Evolutionary conservation across 2,888 invertebrate species (phyloP).

Genomic region (Tethea ocularis): DNA sequence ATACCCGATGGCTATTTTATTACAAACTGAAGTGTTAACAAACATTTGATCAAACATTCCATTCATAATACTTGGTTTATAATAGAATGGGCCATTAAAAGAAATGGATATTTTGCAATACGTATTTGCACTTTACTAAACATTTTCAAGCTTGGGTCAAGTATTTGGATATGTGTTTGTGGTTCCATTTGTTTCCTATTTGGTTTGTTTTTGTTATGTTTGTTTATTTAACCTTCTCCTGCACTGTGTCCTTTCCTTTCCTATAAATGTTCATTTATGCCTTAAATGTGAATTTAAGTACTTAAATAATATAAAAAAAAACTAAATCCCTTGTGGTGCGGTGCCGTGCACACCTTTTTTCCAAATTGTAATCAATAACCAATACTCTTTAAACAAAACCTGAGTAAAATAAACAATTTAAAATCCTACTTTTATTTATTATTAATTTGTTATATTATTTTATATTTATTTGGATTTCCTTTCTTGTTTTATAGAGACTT

Average conservation of each 20-base stretch:
- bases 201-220: conserved; percentile 36
- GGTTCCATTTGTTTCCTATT: conserved; percentile 37
- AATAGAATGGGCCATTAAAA: conserved; percentile 63
- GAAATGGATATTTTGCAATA: conserved; percentile 63
- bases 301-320: conserved; percentile 9
- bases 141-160: conserved; percentile 66
- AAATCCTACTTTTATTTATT: not conserved
- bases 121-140: conserved; percentile 71
- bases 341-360: conserved; percentile 44
- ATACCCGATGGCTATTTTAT: conserved; percentile 59
- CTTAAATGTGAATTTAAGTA: conserved; percentile 7
- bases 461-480: conserved; percentile 2
- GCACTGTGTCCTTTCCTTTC: conserved; percentile 35
- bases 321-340: conserved; percentile 48
- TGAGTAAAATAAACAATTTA: not conserved
- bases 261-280: conserved; percentile 10
- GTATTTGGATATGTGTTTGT: conserved; percentile 67
- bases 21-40: conserved; percentile 61
- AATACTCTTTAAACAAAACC: too few relatives aligned
- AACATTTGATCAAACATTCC: not conserved
- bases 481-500: conserved; percentile 27
- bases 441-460: conserved; percentile 14
- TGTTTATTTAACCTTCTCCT: conserved; percentile 34
- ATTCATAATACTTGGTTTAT: conserved; percentile 60
- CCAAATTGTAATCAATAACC: not conserved